Evolutionary conservation across 2,888 invertebrate genomes (phyloP), one percentile per base, ranked within the genome.

Genomic region (Stratiomys singularior): DNA sequence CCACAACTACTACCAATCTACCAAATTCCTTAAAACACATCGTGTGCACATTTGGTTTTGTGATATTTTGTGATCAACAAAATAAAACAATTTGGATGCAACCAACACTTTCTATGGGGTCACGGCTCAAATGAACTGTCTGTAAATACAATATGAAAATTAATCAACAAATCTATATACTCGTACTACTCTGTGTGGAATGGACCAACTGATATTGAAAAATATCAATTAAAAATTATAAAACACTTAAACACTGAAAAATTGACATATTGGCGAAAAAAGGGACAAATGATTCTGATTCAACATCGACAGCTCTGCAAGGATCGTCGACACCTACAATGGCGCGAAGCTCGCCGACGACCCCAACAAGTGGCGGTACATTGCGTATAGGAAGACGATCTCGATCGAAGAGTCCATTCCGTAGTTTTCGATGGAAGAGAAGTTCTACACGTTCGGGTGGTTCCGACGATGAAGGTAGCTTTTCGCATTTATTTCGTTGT

Each of bases 321-420:
- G 60, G 58, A 60, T 60, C 77, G 44, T 37, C 71, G 27, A 77
- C 71, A 37, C 71, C 77, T 5, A 56, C 69, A 37, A 58, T 67
- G 67, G 67, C 47, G 37, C 69, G 52, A 30, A 76, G 77, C 52
- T 77, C 80, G 77, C 78, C 82, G 69, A 76, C 78, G 23, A 81
- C 81, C 78, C 79, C 83, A 28, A 86, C 87, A 80, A 84, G 87
- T 81, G 85, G 88, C 5, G 84, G 87, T 71, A 84, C 85, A 52
- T 84, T 86, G 18, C 83, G 87, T 80, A 83, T 83, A 88, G 83
- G 89, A 87, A 79, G 82, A 76, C 81, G 82, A 46, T 95, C 96
- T 83, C 92, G 96, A 85, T 96, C 96, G 90, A 96, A 96, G 90
- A 96, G 96, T 84, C 96, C 96, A 81, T 96, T 96, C 92, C 91